These are phyloP conservation scores for Corydoras maculifer DNA, from an alignment of 2,113 vertebrate species.

Conservation along the genomic window DNA sequence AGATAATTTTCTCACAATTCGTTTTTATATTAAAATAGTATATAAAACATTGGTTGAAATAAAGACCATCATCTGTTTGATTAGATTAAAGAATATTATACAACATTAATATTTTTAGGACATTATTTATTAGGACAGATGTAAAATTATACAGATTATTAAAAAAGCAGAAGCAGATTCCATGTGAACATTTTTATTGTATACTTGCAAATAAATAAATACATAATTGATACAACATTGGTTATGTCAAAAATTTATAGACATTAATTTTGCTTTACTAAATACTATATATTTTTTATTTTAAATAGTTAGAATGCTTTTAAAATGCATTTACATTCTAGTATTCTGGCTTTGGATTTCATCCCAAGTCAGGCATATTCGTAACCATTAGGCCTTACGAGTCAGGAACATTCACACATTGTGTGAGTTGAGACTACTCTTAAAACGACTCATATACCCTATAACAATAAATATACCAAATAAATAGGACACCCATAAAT, in stretches of 20 bases:
- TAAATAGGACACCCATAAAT: conserved; percentile 41
- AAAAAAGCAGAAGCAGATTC: background rate
- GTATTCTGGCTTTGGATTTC: conserved; percentile 13
- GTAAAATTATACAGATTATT: background rate
- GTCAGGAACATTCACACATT: conserved; percentile 14
- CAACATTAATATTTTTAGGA: too few relatives aligned
- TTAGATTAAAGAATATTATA: too few relatives aligned
- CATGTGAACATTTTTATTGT: conserved; percentile 21
- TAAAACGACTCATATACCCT: conserved; percentile 9
- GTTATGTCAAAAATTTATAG: background rate
- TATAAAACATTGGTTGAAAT: too few relatives aligned
- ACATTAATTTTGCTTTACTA: background rate
- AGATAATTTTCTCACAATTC: too few relatives aligned
- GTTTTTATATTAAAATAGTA: too few relatives aligned
- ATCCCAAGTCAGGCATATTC: conserved; percentile 26
- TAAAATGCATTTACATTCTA: conserved; percentile 47
- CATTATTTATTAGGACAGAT: too few relatives aligned
- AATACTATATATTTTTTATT: too few relatives aligned
- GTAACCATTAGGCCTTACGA: conserved; percentile 25
- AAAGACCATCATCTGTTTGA: background rate
- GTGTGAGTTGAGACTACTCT: conserved; percentile 3
- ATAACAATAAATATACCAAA: conserved; percentile 37
- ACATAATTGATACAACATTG: background rate
- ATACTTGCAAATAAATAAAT: conserved; percentile 26
- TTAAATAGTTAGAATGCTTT: conserved; percentile 37